Base-by-base conservation (phyloP, 1,140 invertebrate species). In the Caenorhabditis remanei region DNA sequence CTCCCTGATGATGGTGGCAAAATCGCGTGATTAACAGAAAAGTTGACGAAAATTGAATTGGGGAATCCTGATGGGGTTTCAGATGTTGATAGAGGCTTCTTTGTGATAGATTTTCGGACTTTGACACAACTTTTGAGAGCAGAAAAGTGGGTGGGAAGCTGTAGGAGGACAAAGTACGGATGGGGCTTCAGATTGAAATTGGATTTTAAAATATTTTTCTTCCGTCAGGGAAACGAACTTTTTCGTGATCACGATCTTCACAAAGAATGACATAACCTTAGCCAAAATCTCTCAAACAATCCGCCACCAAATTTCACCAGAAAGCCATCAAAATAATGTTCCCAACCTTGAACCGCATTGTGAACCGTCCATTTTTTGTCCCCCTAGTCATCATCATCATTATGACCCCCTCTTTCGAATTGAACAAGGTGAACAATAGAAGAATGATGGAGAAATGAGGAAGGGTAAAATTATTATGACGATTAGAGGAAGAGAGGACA, bases 311-410 rank as follows among this genome's bases (percentile, higher is more conserved):
- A 75, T 40, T 7, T 24, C 11, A 40, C 16, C 9, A 53, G 11
- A 43, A 24, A 79, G n/a, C 71, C 67, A 46, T 71, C 67, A 21
- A 71, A 53, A 53, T 24, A 24, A 53, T 79, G 21, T 50, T 79
- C 46, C 40, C 71, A 79, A 79, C 71, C 71, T 79, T 79, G 71
- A 79, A 79, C 46, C 67, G 50, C 50, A 53, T 53, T 14, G 67
- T n/a, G 43, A 71, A 71, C 11, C 13, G 67, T n/a, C 67, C 5
- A 48, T 46, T 21, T 71, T 46, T 46, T 58, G 16, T 21, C 43
- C n/a, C 19, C 67, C 41, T 46, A 43, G n/a, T 48, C 46, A 79
- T 79, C 46, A 43, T 79, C 46, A 43, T 46, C 41, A 46, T 48
- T 41, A 67, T 40, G 21, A 58, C 63, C 63, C 41, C 67, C 24